Conservation (phyloP, 2,888 invertebrate species). For the Cataglyphis cursor region DNA sequence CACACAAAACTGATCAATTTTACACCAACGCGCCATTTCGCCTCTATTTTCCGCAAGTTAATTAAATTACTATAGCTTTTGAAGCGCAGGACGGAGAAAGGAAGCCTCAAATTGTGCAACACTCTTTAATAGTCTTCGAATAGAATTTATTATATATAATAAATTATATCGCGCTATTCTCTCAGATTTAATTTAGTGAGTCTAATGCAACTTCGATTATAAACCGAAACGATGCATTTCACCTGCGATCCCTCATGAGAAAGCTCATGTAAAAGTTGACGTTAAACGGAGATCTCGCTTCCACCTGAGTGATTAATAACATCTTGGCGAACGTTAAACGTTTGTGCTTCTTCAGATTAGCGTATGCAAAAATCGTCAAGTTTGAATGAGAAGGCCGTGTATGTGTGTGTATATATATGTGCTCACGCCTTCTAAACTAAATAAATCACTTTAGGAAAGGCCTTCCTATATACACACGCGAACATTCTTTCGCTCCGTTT, state of each 20-base stretch:
- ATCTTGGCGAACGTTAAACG: slow-evolving; percentile 77
- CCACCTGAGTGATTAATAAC: slow-evolving; percentile 75
- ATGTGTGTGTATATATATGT: neutral
- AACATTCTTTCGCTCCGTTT: slow-evolving; percentile 59
- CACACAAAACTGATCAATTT: slow-evolving; percentile 32
- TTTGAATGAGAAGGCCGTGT: slow-evolving; percentile 71
- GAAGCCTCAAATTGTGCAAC: slow-evolving; percentile 31
- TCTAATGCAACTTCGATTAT: slow-evolving; percentile 57
- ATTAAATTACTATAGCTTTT: slow-evolving; percentile 42
- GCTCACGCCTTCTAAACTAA: slow-evolving; percentile 70
- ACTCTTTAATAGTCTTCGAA: slow-evolving; percentile 43
- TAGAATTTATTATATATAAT: slow-evolving; percentile 62
- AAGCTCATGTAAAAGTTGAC: slow-evolving; percentile 68
- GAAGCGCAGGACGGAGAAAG: slow-evolving; percentile 11
- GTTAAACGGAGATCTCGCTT: slow-evolving; percentile 69
- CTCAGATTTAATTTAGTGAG: slow-evolving; percentile 56
- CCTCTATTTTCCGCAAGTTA: slow-evolving; percentile 51
- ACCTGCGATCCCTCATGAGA: slow-evolving; percentile 66
- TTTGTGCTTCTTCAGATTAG: slow-evolving; percentile 78
- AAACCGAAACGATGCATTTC: slow-evolving; percentile 32
- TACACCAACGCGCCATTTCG: slow-evolving; percentile 41
- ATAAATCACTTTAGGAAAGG: slow-evolving; percentile 76
- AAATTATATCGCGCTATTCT: slow-evolving; percentile 47
- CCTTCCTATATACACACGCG: slow-evolving; percentile 56
- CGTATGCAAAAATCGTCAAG: slow-evolving; percentile 73